Base-by-base conservation (phyloP, 2,113 vertebrate genomes). In the Macrotus californicus region DNA sequence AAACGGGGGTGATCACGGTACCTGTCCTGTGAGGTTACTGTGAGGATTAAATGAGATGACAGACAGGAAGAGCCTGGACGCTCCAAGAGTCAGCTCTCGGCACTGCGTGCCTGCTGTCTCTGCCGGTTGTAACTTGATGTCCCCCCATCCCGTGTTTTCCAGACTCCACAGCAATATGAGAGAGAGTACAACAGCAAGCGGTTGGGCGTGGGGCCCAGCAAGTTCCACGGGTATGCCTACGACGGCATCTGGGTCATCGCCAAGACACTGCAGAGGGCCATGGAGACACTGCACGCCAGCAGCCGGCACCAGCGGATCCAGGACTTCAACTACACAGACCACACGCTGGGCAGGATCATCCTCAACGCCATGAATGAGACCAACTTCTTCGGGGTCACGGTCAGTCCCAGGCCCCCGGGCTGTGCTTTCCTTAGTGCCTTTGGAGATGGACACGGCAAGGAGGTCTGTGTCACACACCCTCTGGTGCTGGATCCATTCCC, bases 171-270 rank as follows among this genome's bases (percentile, higher is more conserved):
- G 97, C 99, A 99, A 72, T 99, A 99, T 13, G 99, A 99, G 98
- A 98, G 98, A 87, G 99, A 99, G 94, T 99, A 99, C 97, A 99
- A 99, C 96, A 98, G 98, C 46, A 99, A 99, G 97, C 98, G 99
- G 7, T 99, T 98, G 34, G 99, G 99, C 80, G 99, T 99, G 77
- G 99, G 99, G 92, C 97, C 99, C 97, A 99, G 99, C 98, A 99
- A 99, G 98, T 99, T 99, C 97, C 99, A 99, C 8, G 99, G 99
- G 89, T 99, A 99, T 41, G 99, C 99, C 88, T 99, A 99, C 9
- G 99, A 99, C 6, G 99, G 99, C 97, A 99, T 99, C 98, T 99
- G 99, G 99, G 99, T 99, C 93, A 99, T 99, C 59, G 99, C 99
- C 39, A 99, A 99, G 98, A 99, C 99, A 0, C 97, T 99, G 43